Evolutionary conservation across 2,888 invertebrate species (phyloP).

Genomic region (Zhuqinia jingwanae): DNA sequence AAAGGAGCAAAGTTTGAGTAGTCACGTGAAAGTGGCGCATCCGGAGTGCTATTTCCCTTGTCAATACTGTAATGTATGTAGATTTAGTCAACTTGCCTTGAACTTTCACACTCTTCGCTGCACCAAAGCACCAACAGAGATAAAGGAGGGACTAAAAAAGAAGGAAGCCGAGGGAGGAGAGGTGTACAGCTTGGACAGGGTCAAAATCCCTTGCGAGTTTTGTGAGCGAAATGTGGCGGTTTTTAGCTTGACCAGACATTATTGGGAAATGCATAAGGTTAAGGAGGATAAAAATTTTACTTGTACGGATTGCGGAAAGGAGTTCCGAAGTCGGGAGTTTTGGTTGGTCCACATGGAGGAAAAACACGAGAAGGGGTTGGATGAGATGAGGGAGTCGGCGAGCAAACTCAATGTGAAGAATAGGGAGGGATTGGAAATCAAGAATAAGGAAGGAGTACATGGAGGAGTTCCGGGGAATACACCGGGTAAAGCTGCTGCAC

Average conservation of each 20-base stretch:
- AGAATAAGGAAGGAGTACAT: constrained; percentile 7
- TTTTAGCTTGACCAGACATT: constrained; percentile 38
- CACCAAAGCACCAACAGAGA: background rate
- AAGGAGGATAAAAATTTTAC: constrained; percentile 30
- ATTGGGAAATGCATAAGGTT: constrained; percentile 47
- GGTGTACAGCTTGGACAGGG: constrained; percentile 17
- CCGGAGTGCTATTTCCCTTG: constrained; percentile 48
- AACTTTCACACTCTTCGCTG: constrained; percentile 44
- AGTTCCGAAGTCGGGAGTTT: constrained; percentile 40
- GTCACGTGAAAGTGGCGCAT: constrained; percentile 33
- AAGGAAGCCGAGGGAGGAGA: background rate
- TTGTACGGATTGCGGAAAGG: constrained; percentile 32
- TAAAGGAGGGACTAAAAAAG: background rate
- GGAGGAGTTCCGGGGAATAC: constrained; percentile 23
- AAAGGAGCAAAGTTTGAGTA: background rate
- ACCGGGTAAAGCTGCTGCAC: background rate
- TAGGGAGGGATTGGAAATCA: background rate
- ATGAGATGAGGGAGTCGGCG: background rate
- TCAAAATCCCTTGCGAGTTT: constrained; percentile 26
- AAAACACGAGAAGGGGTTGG: background rate
- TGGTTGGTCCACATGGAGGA: constrained; percentile 53
- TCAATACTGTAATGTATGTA: background rate
- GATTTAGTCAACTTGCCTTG: constrained; percentile 19
- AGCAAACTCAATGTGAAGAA: background rate
- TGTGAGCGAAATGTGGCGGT: constrained; percentile 22